phyloP scores from a whole-genome alignment of 2,113 vertebrate species.

The Micronycteris hirsuta region DNA sequence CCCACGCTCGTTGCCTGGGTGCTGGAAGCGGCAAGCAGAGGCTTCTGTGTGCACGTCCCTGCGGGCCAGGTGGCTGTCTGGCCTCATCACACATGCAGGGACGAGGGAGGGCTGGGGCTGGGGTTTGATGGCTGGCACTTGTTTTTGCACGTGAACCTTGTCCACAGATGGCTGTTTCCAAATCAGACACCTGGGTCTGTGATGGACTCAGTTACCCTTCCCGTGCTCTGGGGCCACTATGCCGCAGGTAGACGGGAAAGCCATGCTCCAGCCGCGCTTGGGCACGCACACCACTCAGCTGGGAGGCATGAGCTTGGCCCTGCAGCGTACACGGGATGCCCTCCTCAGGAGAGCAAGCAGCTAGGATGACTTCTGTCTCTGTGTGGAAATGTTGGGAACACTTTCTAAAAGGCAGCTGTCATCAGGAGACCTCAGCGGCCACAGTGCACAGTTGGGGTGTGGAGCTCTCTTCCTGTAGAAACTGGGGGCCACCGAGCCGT shows the following conservation, averaged over 20 bases:
- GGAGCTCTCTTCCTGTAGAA: too few relatives aligned
- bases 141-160: background rate
- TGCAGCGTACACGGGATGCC: too few relatives aligned
- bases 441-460: too few relatives aligned
- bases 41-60: background rate
- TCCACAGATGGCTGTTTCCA: background rate
- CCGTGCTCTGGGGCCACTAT: too few relatives aligned
- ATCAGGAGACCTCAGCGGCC: background rate
- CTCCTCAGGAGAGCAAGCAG: too few relatives aligned
- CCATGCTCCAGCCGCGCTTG: too few relatives aligned
- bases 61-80: rapidly evolving
- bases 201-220: background rate
- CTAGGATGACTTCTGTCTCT: too few relatives aligned
- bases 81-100: too few relatives aligned
- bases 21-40: too few relatives aligned
- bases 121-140: background rate
- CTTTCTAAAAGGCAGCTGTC: background rate
- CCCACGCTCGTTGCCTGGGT: too few relatives aligned
- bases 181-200: background rate
- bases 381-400: background rate
- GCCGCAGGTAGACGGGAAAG: too few relatives aligned
- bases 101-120: background rate
- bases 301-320: background rate
- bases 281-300: background rate
- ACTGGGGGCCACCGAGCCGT: too few relatives aligned